Evolutionary conservation across 1,140 invertebrate species (phyloP).

Genomic region (Hestina assimilis): DNA sequence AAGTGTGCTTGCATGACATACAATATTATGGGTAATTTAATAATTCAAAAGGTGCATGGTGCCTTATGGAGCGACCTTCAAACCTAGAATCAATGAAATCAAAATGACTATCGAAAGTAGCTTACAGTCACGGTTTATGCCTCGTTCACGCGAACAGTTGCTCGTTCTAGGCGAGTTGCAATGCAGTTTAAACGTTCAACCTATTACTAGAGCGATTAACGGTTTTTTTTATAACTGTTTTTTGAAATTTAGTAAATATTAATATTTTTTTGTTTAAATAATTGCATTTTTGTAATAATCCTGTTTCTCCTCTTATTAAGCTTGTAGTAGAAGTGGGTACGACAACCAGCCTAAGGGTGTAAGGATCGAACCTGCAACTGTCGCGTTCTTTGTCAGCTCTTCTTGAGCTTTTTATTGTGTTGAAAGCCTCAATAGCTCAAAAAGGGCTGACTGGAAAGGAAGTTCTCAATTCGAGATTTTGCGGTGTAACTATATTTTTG

Average conservation of each 20-base stretch:
- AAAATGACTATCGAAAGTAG: constrained; percentile 4
- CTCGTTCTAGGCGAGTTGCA: not conserved
- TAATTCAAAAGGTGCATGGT: not conserved
- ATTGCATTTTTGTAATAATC: no score
- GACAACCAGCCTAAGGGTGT: no score
- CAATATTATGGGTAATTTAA: not conserved
- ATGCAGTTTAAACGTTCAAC: not conserved
- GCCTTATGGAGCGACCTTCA: constrained; percentile 5
- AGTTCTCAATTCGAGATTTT: no score
- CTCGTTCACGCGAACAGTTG: not conserved
- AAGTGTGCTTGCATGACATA: not conserved
- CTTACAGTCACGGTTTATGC: constrained; percentile 1
- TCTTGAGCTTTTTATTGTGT: no score
- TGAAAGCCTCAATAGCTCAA: no score
- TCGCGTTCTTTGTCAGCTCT: no score
- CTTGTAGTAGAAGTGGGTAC: no score
- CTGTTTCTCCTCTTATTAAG: no score
- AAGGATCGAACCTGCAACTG: no score
- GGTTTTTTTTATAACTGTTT: constrained; percentile 6
- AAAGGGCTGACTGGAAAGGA: no score
- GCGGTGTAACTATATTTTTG: no score
- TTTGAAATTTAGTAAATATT: not conserved
- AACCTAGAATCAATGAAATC: constrained; percentile 14
- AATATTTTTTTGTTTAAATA: no score
- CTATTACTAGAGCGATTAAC: not conserved